Percentiles rank a stretch among this genome's conserved stretches.
Evolutionary conservation across 2,113 vertebrate species (phyloP).

Genomic region (Chaetura pelagica): DNA sequence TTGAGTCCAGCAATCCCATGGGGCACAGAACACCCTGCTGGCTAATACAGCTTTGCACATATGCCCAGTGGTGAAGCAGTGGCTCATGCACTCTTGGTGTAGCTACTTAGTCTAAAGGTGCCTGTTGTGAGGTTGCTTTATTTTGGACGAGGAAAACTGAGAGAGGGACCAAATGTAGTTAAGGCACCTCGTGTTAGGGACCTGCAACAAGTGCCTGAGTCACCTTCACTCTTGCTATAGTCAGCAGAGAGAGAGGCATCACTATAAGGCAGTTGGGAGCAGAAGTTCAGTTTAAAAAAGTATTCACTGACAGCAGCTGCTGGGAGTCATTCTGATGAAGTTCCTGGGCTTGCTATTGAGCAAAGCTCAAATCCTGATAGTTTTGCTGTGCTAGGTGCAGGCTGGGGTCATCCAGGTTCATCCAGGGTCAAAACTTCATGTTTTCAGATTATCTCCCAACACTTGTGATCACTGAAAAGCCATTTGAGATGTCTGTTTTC

Average conservation of each 20-base stretch:
- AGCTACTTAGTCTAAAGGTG: background rate
- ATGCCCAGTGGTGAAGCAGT: background rate
- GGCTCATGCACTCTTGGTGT: rapidly evolving
- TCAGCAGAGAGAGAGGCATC: background rate
- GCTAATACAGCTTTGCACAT: background rate
- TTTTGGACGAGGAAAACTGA: background rate
- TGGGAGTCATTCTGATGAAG: background rate
- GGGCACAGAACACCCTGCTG: background rate
- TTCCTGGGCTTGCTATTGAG: background rate
- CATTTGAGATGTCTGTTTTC: background rate
- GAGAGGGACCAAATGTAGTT: background rate
- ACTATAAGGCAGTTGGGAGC: background rate
- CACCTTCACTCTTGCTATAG: background rate
- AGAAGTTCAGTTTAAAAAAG: background rate
- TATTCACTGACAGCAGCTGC: background rate
- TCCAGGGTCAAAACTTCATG: background rate
- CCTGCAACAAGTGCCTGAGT: rapidly evolving
- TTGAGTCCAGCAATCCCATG: background rate
- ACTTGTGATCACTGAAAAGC: background rate
- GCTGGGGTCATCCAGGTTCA: background rate
- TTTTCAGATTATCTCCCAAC: background rate
- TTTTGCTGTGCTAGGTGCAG: background rate
- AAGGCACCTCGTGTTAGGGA: background rate
- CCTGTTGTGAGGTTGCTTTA: background rate
- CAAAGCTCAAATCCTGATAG: background rate